Conservation (phyloP, 2,888 invertebrate species). For the Clistopyga incitator region DNA sequence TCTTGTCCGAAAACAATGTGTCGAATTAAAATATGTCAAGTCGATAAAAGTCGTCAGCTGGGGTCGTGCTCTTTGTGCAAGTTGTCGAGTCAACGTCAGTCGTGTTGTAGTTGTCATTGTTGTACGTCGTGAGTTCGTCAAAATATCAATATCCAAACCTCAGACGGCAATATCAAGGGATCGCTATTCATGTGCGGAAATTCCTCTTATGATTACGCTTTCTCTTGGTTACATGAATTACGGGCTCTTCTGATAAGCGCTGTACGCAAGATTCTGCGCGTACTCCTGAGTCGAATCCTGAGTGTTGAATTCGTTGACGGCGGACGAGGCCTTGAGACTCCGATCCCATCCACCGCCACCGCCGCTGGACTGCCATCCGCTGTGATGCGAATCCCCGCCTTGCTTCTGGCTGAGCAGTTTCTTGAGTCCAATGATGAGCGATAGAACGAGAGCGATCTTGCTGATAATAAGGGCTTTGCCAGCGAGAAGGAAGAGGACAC, state of each 20-base stretch:
- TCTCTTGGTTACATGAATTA: slow-evolving; percentile 81
- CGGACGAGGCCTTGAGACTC: slow-evolving; percentile 82
- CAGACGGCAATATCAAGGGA: slow-evolving; percentile 3
- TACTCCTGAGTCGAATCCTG: slow-evolving; percentile 75
- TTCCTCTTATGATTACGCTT: slow-evolving; percentile 42
- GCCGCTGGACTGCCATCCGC: slow-evolving; percentile 83
- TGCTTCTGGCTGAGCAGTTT: slow-evolving; percentile 91
- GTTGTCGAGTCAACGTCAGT: slow-evolving; percentile 20
- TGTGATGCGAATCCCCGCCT: slow-evolving; percentile 84
- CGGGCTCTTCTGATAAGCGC: slow-evolving; percentile 81
- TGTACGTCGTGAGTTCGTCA: slow-evolving; percentile 19
- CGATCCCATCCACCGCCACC: slow-evolving; percentile 89
- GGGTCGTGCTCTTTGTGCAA: slow-evolving; percentile 7
- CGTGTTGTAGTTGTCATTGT: neutral
- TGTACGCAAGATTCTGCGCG: slow-evolving; percentile 90
- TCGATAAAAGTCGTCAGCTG: slow-evolving; percentile 35
- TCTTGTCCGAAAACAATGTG: neutral
- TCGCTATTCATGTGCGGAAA: slow-evolving; percentile 16
- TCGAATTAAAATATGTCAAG: slow-evolving; percentile 17
- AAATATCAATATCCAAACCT: slow-evolving; percentile 4
- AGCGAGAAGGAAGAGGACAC: slow-evolving; percentile 92
- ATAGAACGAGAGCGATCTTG: slow-evolving; percentile 92
- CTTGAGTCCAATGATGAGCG: slow-evolving; percentile 93
- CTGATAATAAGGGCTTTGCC: slow-evolving; percentile 94
- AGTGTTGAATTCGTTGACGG: slow-evolving; percentile 75